Percentiles rank a stretch among this genome's conserved stretches.
These are phyloP conservation scores for Sebastes hubbsi DNA, from an alignment of 2,797 vertebrate genomes.

Conservation along the genomic window DNA sequence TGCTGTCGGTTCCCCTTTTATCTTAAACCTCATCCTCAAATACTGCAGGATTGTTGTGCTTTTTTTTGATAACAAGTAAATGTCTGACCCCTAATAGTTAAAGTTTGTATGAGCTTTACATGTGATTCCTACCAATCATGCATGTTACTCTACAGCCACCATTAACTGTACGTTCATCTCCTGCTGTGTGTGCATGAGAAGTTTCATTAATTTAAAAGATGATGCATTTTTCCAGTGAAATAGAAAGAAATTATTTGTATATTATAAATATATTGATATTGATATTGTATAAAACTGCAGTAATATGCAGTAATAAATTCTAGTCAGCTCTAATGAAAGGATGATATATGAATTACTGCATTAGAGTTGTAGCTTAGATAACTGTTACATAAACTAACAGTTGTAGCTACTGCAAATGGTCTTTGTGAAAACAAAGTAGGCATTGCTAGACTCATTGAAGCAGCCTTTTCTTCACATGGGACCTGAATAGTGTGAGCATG, in stretches of 20 bases:
- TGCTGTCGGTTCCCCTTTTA: neutral
- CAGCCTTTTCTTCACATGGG: neutral
- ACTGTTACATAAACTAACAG: neutral
- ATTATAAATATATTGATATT: too few relatives aligned
- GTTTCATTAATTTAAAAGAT: neutral
- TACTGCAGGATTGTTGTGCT: neutral
- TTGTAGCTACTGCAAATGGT: neutral
- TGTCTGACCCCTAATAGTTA: neutral
- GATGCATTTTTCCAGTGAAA: neutral
- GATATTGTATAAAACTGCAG: neutral
- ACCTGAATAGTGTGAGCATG: neutral
- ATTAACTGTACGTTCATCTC: neutral
- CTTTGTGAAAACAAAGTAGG: neutral
- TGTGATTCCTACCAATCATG: neutral
- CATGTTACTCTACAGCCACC: neutral
- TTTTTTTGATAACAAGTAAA: neutral
- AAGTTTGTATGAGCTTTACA: neutral
- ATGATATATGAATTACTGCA: neutral
- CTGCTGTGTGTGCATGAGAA: neutral
- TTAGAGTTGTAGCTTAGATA: neutral
- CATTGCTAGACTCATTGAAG: neutral
- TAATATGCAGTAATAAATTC: neutral
- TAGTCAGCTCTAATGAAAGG: neutral
- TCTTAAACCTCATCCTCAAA: neutral
- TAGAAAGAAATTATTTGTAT: neutral